Percentiles rank a stretch among this genome's conserved stretches.
phyloP scores from a whole-genome alignment of 1,140 invertebrate species.

The Zaprionus capensis region DNA sequence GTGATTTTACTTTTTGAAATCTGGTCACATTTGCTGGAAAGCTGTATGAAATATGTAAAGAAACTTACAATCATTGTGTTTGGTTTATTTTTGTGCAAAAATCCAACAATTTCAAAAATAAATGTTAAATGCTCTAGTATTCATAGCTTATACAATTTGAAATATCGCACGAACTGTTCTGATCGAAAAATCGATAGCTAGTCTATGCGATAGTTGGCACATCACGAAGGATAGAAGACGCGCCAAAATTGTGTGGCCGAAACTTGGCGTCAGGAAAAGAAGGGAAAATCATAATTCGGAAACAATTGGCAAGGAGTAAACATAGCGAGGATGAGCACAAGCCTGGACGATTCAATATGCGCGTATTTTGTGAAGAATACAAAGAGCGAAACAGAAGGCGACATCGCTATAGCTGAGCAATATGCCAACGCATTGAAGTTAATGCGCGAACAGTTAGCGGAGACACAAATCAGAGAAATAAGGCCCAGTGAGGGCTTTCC shows the following conservation, averaged over 20 bases:
- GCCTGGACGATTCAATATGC: constrained; percentile 73
- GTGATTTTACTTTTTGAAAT: too few species aligned
- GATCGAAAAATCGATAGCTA: not conserved
- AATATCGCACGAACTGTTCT: not conserved
- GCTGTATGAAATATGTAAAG: too few species aligned
- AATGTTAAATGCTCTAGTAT: too few species aligned
- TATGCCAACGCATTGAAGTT: constrained; percentile 51
- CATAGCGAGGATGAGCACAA: constrained; percentile 58
- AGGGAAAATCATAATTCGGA: not conserved
- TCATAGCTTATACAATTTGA: too few species aligned
- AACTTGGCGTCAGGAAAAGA: constrained; percentile 1
- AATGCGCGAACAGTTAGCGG: constrained; percentile 60
- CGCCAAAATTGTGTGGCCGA: not conserved
- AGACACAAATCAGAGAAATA: constrained; percentile 73
- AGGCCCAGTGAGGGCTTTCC: constrained; percentile 71
- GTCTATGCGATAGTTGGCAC: not conserved
- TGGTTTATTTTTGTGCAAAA: too few species aligned
- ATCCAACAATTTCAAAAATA: too few species aligned
- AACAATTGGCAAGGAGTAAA: not conserved
- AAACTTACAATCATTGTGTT: too few species aligned
- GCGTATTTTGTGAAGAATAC: constrained; percentile 76
- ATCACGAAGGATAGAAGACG: constrained; percentile 1
- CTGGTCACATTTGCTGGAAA: too few species aligned
- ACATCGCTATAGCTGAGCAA: constrained; percentile 39
- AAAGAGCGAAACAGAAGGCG: constrained; percentile 34